Conservation (phyloP, 2,888 invertebrate genomes). For the Metallyticus violacea region DNA sequence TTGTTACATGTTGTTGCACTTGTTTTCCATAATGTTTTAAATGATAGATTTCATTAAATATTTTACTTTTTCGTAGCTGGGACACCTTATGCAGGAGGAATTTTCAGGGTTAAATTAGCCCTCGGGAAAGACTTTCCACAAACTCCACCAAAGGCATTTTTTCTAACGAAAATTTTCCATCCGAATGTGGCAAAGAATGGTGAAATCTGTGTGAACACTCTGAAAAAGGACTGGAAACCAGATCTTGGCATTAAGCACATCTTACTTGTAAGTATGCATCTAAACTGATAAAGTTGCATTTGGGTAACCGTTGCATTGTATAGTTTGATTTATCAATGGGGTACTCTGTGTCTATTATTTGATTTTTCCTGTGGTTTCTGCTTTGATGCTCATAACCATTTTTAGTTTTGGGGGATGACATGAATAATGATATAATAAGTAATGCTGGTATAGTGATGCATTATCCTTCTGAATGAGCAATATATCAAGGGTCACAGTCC, state of each 20-base stretch:
- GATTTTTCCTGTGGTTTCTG: no score
- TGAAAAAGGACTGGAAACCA: conserved; percentile 95
- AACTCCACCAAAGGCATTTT: conserved; percentile 88
- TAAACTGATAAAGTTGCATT: no score
- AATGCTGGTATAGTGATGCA: no score
- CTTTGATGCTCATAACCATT: no score
- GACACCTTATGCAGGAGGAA: conserved; percentile 87
- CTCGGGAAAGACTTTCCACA: conserved; percentile 91
- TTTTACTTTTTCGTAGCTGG: conserved; percentile 58
- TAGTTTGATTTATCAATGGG: no score
- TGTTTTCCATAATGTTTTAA: neutral
- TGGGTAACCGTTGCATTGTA: no score
- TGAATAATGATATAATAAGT: no score
- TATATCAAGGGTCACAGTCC: no score
- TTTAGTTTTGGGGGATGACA: no score
- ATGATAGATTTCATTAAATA: neutral
- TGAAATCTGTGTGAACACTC: conserved; percentile 94
- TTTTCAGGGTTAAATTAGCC: conserved; percentile 84
- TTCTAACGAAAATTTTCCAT: conserved; percentile 94
- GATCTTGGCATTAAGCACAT: conserved; percentile 94
- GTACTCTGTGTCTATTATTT: no score
- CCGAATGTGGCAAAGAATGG: conserved; percentile 93
- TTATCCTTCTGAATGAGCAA: no score
- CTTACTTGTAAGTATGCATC: conserved; percentile 61
- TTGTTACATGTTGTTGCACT: neutral